Evolutionary conservation across 2,888 invertebrate species (phyloP), one percentile per base, ranked within the genome.

Genomic region (Myopa testacea): DNA sequence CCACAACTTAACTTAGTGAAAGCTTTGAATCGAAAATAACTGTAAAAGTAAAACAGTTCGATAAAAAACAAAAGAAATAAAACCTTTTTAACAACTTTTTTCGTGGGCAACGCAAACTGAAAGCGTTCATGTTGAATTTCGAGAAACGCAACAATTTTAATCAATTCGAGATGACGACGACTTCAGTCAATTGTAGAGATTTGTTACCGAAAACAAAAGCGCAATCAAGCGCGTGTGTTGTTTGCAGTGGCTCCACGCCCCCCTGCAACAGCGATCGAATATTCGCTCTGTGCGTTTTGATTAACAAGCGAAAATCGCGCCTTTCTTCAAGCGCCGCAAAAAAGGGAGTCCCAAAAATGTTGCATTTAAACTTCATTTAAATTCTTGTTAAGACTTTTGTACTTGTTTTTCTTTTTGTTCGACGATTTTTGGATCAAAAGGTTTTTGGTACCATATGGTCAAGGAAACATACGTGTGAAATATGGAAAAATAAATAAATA

Each of bases 331-430:
- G 38, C 62, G 65, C 14, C 19, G 4, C 37, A 34, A 65, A 16
- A 34, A 65, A 38, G 65, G 34, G 38, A 16, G 10, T 0, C 38
- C 4, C 26, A 65, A 65, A 65, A 63, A 63, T 63, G 34, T 63
- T 65, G 19, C 45, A 45, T 45, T 65, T 65, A 8, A 65, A 60
- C 40, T 62, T 73, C 60, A 73, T 73, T 73, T 73, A 73, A 58
- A 73, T 73, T 73, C 73, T 73, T 62, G 71, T 71, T 71, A 71
- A 71, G 38, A 60, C 26, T 10, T n/a, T 40, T 50, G 19, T 10
- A 4, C 10, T 45, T 1, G 7, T 45, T 45, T 5, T n/a, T 40
- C 10, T 52, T 55, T 55, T 55, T 34, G 26, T 50, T 34, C 37
- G 16, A 34, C 26, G 52, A 14, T 19, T 70, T 52, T 14, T 16